These are phyloP conservation scores for Lycocorax pyrrhopterus DNA, from an alignment of 2,113 vertebrate genomes.

Conservation along the genomic window DNA sequence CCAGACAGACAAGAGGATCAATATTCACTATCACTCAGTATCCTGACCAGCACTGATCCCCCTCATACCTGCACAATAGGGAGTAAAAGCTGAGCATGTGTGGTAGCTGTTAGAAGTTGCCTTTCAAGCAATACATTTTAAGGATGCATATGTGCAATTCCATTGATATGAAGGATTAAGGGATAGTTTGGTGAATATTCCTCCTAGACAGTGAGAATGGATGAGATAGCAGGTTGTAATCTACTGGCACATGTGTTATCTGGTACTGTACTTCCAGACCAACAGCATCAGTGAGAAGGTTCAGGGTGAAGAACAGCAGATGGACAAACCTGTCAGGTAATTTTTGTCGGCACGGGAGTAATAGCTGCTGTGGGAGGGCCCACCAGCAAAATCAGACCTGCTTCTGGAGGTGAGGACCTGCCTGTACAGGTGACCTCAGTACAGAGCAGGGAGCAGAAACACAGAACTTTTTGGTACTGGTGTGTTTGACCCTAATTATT, in stretches of 20 bases:
- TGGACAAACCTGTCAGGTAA: neutral
- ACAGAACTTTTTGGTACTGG: neutral
- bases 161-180: neutral
- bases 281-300: neutral
- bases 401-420: neutral
- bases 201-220: neutral
- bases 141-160: neutral
- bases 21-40: neutral
- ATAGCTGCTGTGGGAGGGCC: neutral
- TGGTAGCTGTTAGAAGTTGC: neutral
- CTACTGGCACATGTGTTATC: neutral
- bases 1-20: neutral
- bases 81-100: neutral
- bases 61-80: neutral
- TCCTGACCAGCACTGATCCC: neutral
- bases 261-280: neutral
- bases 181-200: neutral
- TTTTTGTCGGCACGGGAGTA: neutral
- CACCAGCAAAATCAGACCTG: neutral
- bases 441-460: neutral
- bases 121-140: neutral
- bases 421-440: neutral
- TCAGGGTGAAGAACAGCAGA: neutral
- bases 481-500: neutral
- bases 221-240: neutral